A percentile compares a stretch with the other conserved stretches of the same genome.
These are phyloP conservation scores for Zaprionus ornatus DNA, from an alignment of 1,140 invertebrate genomes.

Conservation along the genomic window DNA sequence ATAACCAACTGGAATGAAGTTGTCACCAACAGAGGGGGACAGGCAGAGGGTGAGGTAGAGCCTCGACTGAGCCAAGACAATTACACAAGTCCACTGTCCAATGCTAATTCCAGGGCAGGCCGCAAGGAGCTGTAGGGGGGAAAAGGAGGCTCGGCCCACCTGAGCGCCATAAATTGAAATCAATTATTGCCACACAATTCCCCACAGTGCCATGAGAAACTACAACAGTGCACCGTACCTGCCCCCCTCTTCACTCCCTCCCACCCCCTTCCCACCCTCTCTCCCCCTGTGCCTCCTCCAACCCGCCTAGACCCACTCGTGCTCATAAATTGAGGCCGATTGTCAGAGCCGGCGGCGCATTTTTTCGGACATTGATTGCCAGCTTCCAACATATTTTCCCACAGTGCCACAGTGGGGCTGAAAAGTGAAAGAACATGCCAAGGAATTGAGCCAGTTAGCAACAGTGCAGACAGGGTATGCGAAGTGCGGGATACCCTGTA, in stretches of 20 bases:
- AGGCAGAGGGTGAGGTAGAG: background rate
- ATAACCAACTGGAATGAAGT: background rate
- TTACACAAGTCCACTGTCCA: conserved; percentile 26
- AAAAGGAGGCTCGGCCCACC: conserved; percentile 16
- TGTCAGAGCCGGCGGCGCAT: conserved; percentile 70
- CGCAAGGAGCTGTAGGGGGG: background rate
- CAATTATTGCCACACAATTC: conserved; percentile 76
- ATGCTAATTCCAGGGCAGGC: conserved; percentile 1
- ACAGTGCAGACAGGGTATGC: background rate
- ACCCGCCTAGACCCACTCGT: conserved; percentile 33
- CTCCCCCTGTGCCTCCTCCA: conserved; percentile 1
- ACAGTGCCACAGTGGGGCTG: conserved; percentile 56
- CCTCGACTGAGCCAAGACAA: conserved; percentile 30
- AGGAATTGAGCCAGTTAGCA: conserved; percentile 50
- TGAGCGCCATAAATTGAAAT: conserved; percentile 73
- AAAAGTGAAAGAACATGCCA: conserved; percentile 72
- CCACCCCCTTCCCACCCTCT: background rate
- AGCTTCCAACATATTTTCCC: conserved; percentile 82
- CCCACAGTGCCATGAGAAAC: conserved; percentile 51
- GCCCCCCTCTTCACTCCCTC: background rate
- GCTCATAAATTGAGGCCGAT: conserved; percentile 74
- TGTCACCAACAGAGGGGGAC: background rate
- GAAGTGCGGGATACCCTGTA: background rate
- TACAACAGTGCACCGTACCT: conserved; percentile 8
- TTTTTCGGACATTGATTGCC: conserved; percentile 79